phyloP scores from a whole-genome alignment of 2,888 invertebrate genomes.

The Nowickia ferox region DNA sequence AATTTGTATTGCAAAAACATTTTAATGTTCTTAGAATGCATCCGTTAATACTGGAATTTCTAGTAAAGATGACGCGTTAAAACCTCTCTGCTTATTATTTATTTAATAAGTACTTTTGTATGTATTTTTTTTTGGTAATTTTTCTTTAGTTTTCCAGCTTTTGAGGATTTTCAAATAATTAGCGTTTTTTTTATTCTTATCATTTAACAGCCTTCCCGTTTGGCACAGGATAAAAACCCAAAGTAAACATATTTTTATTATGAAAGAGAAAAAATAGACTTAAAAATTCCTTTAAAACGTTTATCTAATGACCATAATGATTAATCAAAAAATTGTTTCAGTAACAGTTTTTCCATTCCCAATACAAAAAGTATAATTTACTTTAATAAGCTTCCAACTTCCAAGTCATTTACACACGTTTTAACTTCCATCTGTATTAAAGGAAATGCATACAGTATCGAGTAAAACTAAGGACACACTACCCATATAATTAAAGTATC shows the following conservation, averaged over 20 bases:
- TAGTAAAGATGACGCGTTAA: too few relatives aligned
- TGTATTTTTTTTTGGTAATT: not conserved
- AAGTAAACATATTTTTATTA: slow-evolving; percentile 1
- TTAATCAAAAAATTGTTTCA: slow-evolving; percentile 70
- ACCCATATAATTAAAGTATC: too few relatives aligned
- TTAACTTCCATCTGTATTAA: slow-evolving; percentile 31
- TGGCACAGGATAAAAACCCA: slow-evolving; percentile 32
- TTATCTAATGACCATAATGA: slow-evolving; percentile 72
- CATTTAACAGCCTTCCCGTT: not conserved
- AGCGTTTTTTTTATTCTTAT: slow-evolving; percentile 14
- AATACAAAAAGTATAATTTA: not conserved
- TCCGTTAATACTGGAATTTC: too few relatives aligned
- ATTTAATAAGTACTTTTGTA: too few relatives aligned
- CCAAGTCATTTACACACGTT: slow-evolving; percentile 47
- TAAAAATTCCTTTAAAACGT: slow-evolving; percentile 66
- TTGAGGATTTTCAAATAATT: slow-evolving; percentile 32
- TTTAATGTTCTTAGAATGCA: too few relatives aligned
- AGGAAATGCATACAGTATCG: not conserved
- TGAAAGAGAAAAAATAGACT: slow-evolving; percentile 7
- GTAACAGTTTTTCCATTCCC: slow-evolving; percentile 24
- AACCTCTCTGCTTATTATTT: too few relatives aligned
- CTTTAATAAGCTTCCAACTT: not conserved
- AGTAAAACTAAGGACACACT: too few relatives aligned
- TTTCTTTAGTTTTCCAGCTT: not conserved
- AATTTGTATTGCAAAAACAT: too few relatives aligned